phyloP scores from a whole-genome alignment of 2,113 vertebrate genomes.

The Mesembrinibis cayennensis region DNA sequence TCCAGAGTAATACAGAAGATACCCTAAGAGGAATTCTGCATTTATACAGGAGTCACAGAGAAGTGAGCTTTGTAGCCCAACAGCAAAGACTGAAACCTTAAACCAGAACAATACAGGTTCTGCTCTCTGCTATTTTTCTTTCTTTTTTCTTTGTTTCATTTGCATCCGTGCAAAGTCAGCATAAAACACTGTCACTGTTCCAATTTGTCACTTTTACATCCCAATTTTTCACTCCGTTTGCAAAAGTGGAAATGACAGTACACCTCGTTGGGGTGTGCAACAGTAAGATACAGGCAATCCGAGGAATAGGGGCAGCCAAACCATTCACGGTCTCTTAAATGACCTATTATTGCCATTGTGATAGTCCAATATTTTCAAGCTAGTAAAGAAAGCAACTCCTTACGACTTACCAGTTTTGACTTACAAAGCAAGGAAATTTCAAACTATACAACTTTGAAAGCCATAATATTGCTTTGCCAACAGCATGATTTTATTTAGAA shows the following conservation, averaged over 20 bases:
- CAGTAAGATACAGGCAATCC: not conserved
- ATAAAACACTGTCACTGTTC: not conserved
- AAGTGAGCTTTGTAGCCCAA: not conserved
- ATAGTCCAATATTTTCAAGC: not conserved
- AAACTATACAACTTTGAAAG: not conserved
- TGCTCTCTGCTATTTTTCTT: not conserved
- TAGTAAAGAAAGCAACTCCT: not conserved
- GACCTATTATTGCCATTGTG: not conserved
- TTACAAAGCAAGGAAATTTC: not conserved
- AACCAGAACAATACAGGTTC: not conserved
- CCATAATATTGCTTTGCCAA: not conserved
- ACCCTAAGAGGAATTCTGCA: not conserved
- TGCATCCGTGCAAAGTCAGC: not conserved
- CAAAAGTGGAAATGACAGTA: not conserved
- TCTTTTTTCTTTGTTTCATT: not conserved
- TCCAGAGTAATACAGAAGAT: not conserved
- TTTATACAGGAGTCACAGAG: not conserved
- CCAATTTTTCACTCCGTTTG: not conserved
- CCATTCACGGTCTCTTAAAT: not conserved
- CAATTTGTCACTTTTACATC: not conserved
- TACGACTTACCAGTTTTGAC: not conserved
- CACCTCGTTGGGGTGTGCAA: not conserved
- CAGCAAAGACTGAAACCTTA: not conserved
- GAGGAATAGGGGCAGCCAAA: not conserved
- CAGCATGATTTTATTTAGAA: not conserved